Percentiles rank a stretch among this genome's conserved stretches.
Conservation (phyloP, 2,888 invertebrate genomes). For the Caenorhabditis sp. region DNA sequence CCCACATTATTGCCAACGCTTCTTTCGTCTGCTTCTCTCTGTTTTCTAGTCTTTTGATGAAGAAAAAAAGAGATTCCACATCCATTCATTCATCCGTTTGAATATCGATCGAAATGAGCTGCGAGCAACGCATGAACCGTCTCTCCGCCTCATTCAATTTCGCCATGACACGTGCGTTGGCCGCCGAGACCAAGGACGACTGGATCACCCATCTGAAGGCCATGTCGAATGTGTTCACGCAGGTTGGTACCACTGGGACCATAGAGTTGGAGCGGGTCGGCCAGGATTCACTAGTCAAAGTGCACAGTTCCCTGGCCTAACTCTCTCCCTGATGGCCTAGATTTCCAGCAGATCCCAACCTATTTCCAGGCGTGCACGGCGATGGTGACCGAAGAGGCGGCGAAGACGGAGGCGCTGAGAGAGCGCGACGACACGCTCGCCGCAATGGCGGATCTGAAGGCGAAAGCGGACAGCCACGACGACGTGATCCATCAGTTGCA, state of each 20-base stretch:
- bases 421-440: conserved; percentile 3
- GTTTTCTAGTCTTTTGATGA: not conserved
- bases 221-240: conserved; percentile 33
- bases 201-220: conserved; percentile 21
- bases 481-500: conserved; percentile 40
- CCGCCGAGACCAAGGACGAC: conserved; percentile 37
- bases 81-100: no score
- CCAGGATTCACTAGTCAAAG: not conserved
- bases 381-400: conserved; percentile 6
- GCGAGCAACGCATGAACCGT: conserved; percentile 23
- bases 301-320: not conserved
- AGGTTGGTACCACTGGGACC: no score
- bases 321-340: no score
- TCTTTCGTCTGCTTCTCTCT: not conserved
- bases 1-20: not conserved
- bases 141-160: conserved; percentile 22
- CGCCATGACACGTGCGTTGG: conserved; percentile 21
- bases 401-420: conserved; percentile 10
- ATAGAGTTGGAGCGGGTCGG: not conserved
- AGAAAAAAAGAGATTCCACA: no score
- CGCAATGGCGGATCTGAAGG: not conserved
- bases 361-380: conserved; percentile 28
- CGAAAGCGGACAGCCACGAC: conserved; percentile 13
- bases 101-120: not conserved
- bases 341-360: not conserved